Evolutionary conservation across 2,113 vertebrate species (phyloP).

Genomic region (Chionomys nivalis): DNA sequence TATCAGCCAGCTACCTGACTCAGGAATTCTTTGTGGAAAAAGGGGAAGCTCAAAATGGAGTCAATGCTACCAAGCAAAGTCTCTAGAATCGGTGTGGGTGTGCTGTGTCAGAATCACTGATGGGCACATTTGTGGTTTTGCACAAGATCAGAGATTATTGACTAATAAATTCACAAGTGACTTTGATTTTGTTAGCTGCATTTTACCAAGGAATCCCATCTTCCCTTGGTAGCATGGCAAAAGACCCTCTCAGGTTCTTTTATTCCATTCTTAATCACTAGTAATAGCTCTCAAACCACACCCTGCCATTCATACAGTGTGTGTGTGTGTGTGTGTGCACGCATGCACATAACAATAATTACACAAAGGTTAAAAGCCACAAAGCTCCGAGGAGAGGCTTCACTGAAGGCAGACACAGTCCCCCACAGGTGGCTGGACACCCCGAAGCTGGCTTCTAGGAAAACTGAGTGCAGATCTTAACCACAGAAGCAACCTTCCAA

Average conservation of each 20-base stretch:
- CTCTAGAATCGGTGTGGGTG: neutral
- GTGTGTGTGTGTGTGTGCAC: neutral
- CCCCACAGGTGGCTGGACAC: neutral
- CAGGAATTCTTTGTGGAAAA: neutral
- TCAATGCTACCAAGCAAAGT: neutral
- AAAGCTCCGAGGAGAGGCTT: neutral
- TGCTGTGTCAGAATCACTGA: neutral
- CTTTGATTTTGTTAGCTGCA: neutral
- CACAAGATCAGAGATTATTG: neutral
- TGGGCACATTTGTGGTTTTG: neutral
- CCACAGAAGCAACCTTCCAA: neutral
- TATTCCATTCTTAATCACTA: neutral
- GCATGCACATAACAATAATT: neutral
- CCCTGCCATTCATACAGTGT: neutral
- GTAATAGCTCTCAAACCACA: neutral
- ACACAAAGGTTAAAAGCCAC: neutral
- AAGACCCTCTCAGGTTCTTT: neutral
- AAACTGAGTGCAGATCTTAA: neutral
- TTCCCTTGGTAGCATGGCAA: neutral
- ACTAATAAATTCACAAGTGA: neutral
- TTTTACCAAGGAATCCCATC: neutral
- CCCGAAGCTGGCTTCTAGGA: neutral
- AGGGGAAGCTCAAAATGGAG: neutral
- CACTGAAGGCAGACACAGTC: neutral
- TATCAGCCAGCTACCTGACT: neutral